phyloP scores from a whole-genome alignment of 2,888 invertebrate species.

The Apotomis turbidana region DNA sequence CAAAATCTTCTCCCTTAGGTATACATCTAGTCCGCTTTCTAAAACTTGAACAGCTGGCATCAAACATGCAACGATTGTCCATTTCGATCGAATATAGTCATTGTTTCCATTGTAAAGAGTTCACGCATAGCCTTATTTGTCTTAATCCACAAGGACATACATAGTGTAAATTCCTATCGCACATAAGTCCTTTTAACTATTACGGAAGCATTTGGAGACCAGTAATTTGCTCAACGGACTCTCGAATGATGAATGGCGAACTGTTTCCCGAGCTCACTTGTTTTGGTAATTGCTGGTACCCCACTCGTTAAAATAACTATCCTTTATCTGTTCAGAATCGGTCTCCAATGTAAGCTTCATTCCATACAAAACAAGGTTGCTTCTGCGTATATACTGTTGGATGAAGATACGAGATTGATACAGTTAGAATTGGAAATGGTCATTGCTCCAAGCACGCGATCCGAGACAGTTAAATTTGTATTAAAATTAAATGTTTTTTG shows the following conservation, averaged over 20 bases:
- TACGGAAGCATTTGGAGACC: conserved; percentile 11
- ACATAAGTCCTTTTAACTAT: conserved; percentile 16
- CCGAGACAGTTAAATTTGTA: conserved; percentile 38
- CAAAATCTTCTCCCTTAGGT: neutral
- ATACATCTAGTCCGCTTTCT: conserved; percentile 6
- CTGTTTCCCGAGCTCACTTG: conserved; percentile 31
- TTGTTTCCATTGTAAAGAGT: conserved; percentile 6
- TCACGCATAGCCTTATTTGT: neutral
- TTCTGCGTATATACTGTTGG: conserved; percentile 1
- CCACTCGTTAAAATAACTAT: conserved; percentile 10
- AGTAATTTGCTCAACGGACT: conserved; percentile 30
- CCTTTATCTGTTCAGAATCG: neutral
- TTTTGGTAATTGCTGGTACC: conserved; percentile 43
- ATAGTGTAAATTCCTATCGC: neutral
- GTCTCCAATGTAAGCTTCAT: neutral
- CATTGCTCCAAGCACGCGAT: conserved; percentile 49
- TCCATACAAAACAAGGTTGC: neutral
- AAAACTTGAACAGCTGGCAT: neutral
- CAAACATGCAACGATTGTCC: neutral
- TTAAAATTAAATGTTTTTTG: conserved; percentile 39
- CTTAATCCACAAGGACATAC: conserved; percentile 2
- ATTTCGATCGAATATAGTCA: conserved; percentile 2
- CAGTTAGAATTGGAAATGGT: conserved; percentile 29
- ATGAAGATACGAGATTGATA: conserved; percentile 2
- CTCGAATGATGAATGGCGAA: conserved; percentile 40